Evolutionary conservation across 2,797 vertebrate species (phyloP), one percentile per base, ranked within the genome.

Genomic region (Gymnopithys bicolor): DNA sequence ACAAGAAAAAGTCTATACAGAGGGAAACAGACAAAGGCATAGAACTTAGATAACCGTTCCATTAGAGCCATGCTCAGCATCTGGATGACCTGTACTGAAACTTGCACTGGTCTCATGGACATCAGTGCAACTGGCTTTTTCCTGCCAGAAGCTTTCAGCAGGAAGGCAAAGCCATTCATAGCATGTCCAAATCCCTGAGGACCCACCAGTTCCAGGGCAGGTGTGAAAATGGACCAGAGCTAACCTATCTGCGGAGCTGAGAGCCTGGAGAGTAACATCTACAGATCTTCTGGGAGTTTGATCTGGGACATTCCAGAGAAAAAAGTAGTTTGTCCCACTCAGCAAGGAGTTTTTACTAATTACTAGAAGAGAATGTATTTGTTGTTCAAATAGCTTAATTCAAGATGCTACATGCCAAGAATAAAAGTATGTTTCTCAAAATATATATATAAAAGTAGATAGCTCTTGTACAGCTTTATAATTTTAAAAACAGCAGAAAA

Each of bases 161-260:
- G 28, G 35, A 74, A 58, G 19, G 18, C 58, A 83, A 79, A 84
- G 33, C 17, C 28, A n/a, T 59, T 64, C 33, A 80, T 56, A 80
- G 11, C 27, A 46, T 2, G 1, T 35, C 51, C 67, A 76, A 43
- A 75, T 4, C 49, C 27, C 79, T 85, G 52, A 39, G 7, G 16
- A 45, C 28, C 4, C 37, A 39, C 8, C 30, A 23, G 35, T 51
- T 70, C 41, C 43, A 77, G 37, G 13, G 15, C 18, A 48, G 48
- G 18, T 70, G 32, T 48, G 35, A 52, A 58, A 78, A 63, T 22
- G 22, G 33, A 41, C 28, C 1, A 2, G 53, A 75, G 51, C 49
- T 66, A 37, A 45, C 13, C 22, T 37, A 48, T 21, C 35, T 67
- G 12, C 0, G 0, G 30, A 30, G 11, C 24, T 75, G 41, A 76